phyloP scores from a whole-genome alignment of 2,888 invertebrate genomes.

The Chaetogeoica ovagalla region DNA sequence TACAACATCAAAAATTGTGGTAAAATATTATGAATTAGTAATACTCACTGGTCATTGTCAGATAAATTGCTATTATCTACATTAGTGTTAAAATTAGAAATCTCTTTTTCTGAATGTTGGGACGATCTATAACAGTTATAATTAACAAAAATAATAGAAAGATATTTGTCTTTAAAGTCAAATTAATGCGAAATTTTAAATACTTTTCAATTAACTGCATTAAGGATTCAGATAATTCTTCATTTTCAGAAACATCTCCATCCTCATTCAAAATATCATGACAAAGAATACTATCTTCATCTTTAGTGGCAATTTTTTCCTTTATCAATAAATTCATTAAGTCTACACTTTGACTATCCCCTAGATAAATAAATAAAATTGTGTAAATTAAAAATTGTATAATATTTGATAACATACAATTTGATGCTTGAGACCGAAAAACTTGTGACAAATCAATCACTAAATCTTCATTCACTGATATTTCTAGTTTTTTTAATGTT shows the following conservation, averaged over 20 bases:
- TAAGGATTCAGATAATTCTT: constrained; percentile 40
- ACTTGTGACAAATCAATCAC: constrained; percentile 35
- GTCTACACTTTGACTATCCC: constrained; percentile 49
- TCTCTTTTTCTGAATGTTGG: constrained; percentile 6
- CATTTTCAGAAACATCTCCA: constrained; percentile 32
- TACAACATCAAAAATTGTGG: neutral
- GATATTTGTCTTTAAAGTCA: neutral
- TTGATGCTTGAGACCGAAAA: constrained; percentile 27
- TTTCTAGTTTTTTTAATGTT: constrained; percentile 4
- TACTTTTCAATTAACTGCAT: constrained; percentile 47
- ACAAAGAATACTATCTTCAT: constrained; percentile 36
- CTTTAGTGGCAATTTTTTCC: constrained; percentile 12
- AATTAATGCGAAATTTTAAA: neutral
- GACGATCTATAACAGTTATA: neutral
- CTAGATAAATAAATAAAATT: constrained; percentile 2
- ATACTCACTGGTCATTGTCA: constrained; percentile 14
- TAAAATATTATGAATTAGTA: neutral
- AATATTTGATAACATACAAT: constrained; percentile 20
- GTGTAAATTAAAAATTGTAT: too few species aligned
- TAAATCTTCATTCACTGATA: constrained; percentile 43
- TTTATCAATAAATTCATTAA: constrained; percentile 50
- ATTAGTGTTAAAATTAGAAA: neutral
- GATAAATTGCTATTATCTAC: constrained; percentile 1
- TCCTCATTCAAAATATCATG: constrained; percentile 32
- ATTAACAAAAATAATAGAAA: neutral